phyloP scores from a whole-genome alignment of 2,113 vertebrate species.

The Microtus pennsylvanicus region DNA sequence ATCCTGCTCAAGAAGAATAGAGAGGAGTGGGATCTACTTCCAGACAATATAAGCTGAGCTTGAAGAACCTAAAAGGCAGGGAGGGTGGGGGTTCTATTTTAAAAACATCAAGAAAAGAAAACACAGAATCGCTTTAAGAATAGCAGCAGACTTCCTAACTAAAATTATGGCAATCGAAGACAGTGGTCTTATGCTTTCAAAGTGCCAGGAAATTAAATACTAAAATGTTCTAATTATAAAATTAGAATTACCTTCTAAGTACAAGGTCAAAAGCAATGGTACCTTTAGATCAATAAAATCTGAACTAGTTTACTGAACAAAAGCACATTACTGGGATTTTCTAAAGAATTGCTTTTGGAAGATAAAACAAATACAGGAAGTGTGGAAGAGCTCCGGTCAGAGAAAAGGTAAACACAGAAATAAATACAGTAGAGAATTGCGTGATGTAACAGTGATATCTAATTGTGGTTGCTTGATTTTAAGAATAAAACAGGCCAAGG shows the following conservation, averaged over 20 bases:
- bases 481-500: not conserved
- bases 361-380: not conserved
- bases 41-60: not conserved
- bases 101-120: not conserved
- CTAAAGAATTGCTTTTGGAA: slow-evolving; percentile 34
- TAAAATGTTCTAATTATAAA: not conserved
- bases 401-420: not conserved
- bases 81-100: not conserved
- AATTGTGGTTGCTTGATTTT: not conserved
- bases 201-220: not conserved
- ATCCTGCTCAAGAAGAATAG: not conserved
- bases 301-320: not conserved
- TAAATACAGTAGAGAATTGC: not conserved
- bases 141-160: not conserved
- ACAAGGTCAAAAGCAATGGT: slow-evolving; percentile 19
- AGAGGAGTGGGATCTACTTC: not conserved
- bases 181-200: not conserved
- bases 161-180: not conserved
- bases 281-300: slow-evolving; percentile 36
- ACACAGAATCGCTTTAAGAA: not conserved
- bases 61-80: not conserved
- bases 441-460: not conserved
- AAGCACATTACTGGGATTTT: not conserved
- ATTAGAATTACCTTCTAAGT: not conserved
- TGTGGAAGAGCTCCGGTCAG: not conserved